Evolutionary conservation across 2,113 vertebrate genomes (phyloP), one percentile per base, ranked within the genome.

Genomic region (Cavia porcellus): DNA sequence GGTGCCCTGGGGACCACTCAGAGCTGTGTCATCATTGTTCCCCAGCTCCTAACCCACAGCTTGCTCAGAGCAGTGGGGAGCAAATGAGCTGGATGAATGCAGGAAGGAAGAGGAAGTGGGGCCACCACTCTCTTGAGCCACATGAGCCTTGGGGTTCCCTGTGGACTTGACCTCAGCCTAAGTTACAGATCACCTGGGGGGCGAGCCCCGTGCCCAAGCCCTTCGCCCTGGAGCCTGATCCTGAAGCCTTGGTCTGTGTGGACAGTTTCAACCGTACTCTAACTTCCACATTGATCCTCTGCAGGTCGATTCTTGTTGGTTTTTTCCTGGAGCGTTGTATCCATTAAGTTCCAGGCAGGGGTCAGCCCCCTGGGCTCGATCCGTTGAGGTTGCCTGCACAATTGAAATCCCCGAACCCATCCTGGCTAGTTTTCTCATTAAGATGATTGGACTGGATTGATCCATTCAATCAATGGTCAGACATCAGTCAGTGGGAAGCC

Each of bases 381-480:
- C 77, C 0, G 12, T 79, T 96, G 55, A 77, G 95, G 84, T 75
- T 38, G 84, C 87, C 85, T 86, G 92, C 90, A 92, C 97, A 96
- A 86, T 92, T 97, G 96, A 97, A 97, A 97, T 86, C 96, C 85
- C 38, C 0, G 61, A 61, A 20, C 90, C 95, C 94, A 75, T 90
- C 66, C 52, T 57, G 85, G 90, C 90, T 90, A 77, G 85, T 97
- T 97, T 97, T 92, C 97, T 97, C 97, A 94, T 97, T 95, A 96
- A 97, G 94, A 38, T 30, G 13, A 97, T 97, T 19, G 17, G 96
- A 88, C 81, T 9, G 30, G 95, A 97, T 97, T 92, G 94, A 97
- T 97, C 92, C n/a, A 19, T n/a, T 66, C 25, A 32, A 86, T 97
- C 94, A 0, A 96, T 97, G 95, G 77, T 38, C 35, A 30, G 90